Evolutionary conservation across 2,797 vertebrate genomes (phyloP).

Genomic region (Chrysocyon brachyurus): DNA sequence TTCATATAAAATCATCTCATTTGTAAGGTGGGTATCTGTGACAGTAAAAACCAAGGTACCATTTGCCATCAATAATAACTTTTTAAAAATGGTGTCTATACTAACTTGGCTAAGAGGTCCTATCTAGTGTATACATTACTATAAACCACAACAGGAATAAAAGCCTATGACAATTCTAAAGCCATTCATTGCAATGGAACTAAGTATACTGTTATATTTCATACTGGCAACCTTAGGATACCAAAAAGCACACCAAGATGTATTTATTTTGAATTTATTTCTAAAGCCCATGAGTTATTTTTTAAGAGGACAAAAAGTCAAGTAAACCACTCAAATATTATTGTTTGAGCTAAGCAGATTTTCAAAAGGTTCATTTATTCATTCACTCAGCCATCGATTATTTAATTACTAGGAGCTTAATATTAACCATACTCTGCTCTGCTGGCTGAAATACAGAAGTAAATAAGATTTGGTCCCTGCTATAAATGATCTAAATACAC

Average conservation of each 20-base stretch:
- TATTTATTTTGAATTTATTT: constrained; percentile 20
- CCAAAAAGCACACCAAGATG: background rate
- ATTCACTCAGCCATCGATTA: constrained; percentile 1
- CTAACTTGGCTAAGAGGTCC: constrained; percentile 3
- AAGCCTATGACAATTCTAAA: constrained; percentile 9
- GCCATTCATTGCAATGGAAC: background rate
- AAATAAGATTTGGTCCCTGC: background rate
- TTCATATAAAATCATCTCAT: constrained; percentile 43
- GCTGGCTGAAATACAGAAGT: background rate
- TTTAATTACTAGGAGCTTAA: background rate
- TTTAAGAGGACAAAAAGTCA: constrained; percentile 1
- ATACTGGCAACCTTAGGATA: background rate
- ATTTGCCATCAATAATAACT: background rate
- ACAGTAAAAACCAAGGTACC: constrained; percentile 2
- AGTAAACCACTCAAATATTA: constrained; percentile 16
- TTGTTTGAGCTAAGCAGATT: background rate
- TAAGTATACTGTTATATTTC: background rate
- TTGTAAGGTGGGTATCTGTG: background rate
- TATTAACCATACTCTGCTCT: background rate
- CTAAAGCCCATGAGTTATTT: background rate
- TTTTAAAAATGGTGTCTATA: background rate
- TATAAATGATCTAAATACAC: background rate
- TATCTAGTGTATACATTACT: background rate
- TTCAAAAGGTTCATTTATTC: background rate
- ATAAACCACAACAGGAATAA: background rate